These are phyloP conservation scores for Ceriagrion tenellum DNA, from an alignment of 2,888 invertebrate species.

Conservation along the genomic window DNA sequence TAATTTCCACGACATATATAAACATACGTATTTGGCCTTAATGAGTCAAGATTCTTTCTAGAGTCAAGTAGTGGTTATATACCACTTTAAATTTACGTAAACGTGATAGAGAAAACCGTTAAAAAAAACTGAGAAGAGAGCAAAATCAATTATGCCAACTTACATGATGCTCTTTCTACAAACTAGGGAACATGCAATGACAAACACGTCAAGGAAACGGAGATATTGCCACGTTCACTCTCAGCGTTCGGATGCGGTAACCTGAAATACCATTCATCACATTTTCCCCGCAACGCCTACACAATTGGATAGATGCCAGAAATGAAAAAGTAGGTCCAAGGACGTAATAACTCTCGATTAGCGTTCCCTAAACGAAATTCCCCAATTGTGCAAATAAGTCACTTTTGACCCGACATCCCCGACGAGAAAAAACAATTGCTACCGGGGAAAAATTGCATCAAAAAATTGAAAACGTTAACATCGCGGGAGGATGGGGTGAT, in stretches of 20 bases:
- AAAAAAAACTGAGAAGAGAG: too few relatives aligned
- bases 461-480: background rate
- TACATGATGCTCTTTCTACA: background rate
- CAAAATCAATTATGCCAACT: too few relatives aligned
- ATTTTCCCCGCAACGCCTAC: background rate
- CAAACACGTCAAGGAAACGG: background rate
- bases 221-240: background rate
- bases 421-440: background rate
- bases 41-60: too few relatives aligned
- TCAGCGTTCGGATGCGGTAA: too few relatives aligned
- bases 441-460: background rate
- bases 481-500: too few relatives aligned
- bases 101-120: too few relatives aligned
- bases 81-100: too few relatives aligned
- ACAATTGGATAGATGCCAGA: too few relatives aligned
- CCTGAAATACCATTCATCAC: background rate
- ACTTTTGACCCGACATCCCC: background rate
- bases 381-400: background rate
- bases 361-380: background rate
- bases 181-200: background rate
- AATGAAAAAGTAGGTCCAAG: too few relatives aligned
- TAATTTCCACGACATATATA: too few relatives aligned
- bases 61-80: too few relatives aligned
- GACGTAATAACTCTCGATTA: background rate
- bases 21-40: too few relatives aligned